Base-by-base conservation (phyloP, 1,140 invertebrate species). In the Eumaeus atala region DNA sequence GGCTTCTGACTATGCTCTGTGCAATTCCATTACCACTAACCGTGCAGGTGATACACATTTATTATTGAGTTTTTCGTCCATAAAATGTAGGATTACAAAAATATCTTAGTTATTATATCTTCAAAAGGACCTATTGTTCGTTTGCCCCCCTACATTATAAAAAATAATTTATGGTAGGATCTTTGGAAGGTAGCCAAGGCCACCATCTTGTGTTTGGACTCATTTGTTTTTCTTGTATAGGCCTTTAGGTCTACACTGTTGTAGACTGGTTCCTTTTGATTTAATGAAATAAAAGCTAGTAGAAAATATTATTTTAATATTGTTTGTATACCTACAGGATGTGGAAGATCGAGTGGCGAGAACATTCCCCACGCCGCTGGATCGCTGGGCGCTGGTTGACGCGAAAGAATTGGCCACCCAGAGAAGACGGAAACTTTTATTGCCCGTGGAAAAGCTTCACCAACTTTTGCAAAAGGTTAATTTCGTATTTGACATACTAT, bases 361-460 rank as follows among this genome's bases (percentile, higher is more conserved):
- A 61, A 96, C 95, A 34, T 98, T 98, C 89, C 97, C 97, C 0
- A 94, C 93, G 28, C 97, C 97, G 0, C 95, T 98, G 65, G 96
- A 98, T 78, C 92, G 92, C 70, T 98, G 96, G 95, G 96, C 96
- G 12, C 91, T 97, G 14, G 91, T 90, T 61, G 96, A 98, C 78
- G 97, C 96, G 1, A 93, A 93, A 63, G 93, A 94, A 62, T 93
- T 95, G 48, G 89, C 96, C 51, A 93, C 95, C 62, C 93, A 94
- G 70, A 93, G 93, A 9, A 95, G 94, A 70, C 95, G 96, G 63
- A 93, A 59, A 12, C 90, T 92, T 5, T 88, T 95, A 14, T 88
- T 97, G 59, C 97, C 97, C 21, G 92, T 95, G 4, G 97, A 98
- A 64, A 96, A 95, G 87, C 93, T 98, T 49, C 97, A 98, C 83